Conservation (phyloP, 1,140 invertebrate genomes). For the Nymphalis io region DNA sequence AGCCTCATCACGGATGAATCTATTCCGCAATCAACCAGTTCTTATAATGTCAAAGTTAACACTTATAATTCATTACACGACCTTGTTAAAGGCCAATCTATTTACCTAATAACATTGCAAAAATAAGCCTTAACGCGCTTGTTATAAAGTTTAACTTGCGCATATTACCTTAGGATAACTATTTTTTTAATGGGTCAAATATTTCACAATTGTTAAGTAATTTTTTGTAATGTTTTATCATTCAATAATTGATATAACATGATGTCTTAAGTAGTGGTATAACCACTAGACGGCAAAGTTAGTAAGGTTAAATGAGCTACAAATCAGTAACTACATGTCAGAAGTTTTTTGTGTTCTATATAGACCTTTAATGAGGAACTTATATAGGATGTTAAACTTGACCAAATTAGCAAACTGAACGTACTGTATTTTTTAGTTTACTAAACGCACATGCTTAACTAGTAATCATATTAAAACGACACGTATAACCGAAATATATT, state of each 20-base stretch:
- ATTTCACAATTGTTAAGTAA: constrained; percentile 8
- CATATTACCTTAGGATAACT: constrained; percentile 10
- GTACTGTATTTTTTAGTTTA: no score
- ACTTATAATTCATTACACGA: constrained; percentile 34
- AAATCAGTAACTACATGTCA: no score
- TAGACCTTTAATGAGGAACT: no score
- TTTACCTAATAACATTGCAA: constrained; percentile 4
- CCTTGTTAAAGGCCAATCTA: constrained; percentile 51
- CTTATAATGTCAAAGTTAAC: constrained; percentile 57
- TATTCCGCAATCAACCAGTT: constrained; percentile 47
- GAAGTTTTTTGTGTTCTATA: no score
- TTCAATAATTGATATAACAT: neutral
- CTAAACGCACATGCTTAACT: no score
- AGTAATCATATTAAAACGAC: no score
- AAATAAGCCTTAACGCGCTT: constrained; percentile 24
- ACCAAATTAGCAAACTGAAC: no score
- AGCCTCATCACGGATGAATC: constrained; percentile 17
- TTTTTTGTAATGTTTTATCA: neutral
- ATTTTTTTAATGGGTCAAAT: constrained; percentile 16
- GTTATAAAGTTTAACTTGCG: constrained; percentile 6
- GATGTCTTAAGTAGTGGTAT: no score
- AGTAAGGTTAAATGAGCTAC: no score
- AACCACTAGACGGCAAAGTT: no score
- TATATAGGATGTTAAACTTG: no score
- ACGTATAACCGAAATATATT: neutral